Evolutionary conservation across 2,888 invertebrate species (phyloP).

Genomic region (Polydrusus pterygomalis): DNA sequence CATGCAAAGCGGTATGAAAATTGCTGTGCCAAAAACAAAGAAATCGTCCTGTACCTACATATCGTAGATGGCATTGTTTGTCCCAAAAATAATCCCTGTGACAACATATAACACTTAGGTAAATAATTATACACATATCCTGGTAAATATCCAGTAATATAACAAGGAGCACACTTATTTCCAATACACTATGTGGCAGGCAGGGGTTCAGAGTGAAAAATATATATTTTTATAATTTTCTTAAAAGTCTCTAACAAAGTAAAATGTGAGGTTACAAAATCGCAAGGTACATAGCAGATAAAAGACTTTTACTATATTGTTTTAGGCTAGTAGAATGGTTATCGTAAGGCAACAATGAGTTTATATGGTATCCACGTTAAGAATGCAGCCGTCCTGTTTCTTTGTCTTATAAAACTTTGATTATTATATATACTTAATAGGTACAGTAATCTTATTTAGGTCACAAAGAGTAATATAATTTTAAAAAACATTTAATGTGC

Average conservation of each 20-base stretch:
- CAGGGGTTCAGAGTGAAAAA: slow-evolving; percentile 63
- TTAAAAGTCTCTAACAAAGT: slow-evolving; percentile 52
- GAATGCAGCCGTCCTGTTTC: no score
- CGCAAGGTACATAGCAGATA: slow-evolving; percentile 72
- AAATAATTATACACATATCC: slow-evolving; percentile 53
- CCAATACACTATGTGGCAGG: slow-evolving; percentile 63
- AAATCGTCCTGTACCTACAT: not conserved
- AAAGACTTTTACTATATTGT: slow-evolving; percentile 58
- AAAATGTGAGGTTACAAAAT: slow-evolving; percentile 60
- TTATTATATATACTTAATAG: no score
- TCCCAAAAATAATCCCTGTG: slow-evolving; percentile 43
- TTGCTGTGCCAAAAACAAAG: no score
- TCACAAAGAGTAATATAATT: no score
- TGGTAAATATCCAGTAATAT: slow-evolving; percentile 57
- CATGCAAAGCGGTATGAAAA: no score
- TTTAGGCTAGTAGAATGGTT: slow-evolving; percentile 40
- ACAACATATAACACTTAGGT: slow-evolving; percentile 71
- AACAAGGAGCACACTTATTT: slow-evolving; percentile 64
- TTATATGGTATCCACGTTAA: no score
- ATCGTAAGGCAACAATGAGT: not conserved
- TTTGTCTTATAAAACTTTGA: no score
- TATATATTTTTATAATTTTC: slow-evolving; percentile 60
- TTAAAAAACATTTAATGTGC: no score
- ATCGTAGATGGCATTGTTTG: no score
- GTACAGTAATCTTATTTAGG: no score